Evolutionary conservation across 1,140 invertebrate genomes (phyloP), one percentile per base, ranked within the genome.

Genomic region (Papilio polyxenes): DNA sequence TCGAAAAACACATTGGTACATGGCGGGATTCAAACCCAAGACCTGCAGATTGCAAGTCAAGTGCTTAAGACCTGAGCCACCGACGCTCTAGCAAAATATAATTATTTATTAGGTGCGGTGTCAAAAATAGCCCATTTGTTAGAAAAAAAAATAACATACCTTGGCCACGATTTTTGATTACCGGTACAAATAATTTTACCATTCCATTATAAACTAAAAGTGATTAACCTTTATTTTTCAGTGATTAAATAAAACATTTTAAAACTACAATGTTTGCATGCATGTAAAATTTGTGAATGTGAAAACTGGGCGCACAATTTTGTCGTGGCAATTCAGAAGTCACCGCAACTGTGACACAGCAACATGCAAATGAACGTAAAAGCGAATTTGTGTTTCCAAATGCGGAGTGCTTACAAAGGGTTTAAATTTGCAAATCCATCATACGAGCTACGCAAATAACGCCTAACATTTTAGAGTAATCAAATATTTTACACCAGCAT

Each of bases 331-430:
- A 62, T 88, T 89, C 88, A 90, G 87, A 90, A 91, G 89, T 90
- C 88, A 83, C 87, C 87, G 74, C 90, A 90, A 91, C 87, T 88
- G 89, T 86, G 91, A 91, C 91, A 89, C 82, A 86, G 87, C 87
- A 87, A 86, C 85, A 93, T 94, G 92, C 91, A 93, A 94, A 94
- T 94, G 87, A 89, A 87, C 89, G 89, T 94, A 92, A 94, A 93
- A 94, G 91, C 90, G 89, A 94, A 92, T 93, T 94, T 94, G 91
- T 93, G 92, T 92, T 92, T 83, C 87, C 87, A 89, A 92, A 93
- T 92, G 88, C 91, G 88, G 87, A 91, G 87, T 88, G 90, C 90
- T 92, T 93, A 92, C 91, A 90, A 93, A 94, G 89, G 92, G 92
- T 90, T 93, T 90, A 94, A 92, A 94, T 94, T 92, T 92, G 90